Conservation (phyloP, 1,140 invertebrate genomes). For the Plutomurus gul region DNA sequence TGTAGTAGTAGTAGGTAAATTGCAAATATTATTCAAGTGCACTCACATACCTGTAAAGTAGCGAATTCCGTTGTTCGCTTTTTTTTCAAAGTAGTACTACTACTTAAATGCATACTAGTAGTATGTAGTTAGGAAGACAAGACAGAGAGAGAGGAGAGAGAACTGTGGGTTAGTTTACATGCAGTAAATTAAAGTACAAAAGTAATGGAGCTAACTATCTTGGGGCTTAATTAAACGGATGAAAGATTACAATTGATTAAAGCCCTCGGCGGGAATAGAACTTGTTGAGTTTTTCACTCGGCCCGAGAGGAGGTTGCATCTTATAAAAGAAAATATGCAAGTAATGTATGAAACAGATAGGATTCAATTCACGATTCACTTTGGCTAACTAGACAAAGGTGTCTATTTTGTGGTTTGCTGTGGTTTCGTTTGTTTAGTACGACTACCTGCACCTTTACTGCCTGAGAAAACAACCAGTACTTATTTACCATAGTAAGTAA, state of each 20-base stretch:
- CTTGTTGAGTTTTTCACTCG: constrained; percentile 20
- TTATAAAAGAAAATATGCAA: neutral
- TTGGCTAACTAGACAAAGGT: constrained; percentile 12
- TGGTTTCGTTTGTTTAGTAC: neutral
- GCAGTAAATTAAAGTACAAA: no score
- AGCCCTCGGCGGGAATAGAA: neutral
- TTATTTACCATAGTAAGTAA: no score
- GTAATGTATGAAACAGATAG: neutral
- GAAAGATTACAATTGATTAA: constrained; percentile 46
- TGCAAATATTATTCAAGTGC: no score
- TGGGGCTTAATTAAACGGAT: constrained; percentile 42
- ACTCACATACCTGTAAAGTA: no score
- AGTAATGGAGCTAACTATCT: constrained; percentile 23
- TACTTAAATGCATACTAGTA: no score
- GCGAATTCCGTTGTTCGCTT: no score
- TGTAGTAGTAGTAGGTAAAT: no score
- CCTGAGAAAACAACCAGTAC: no score
- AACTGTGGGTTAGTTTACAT: neutral
- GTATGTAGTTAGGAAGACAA: no score
- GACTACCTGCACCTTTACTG: neutral
- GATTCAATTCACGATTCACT: neutral
- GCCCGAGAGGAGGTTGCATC: constrained; percentile 9
- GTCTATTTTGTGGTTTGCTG: constrained; percentile 2
- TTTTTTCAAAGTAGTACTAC: no score
- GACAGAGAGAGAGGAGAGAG: neutral